These are phyloP conservation scores for Homalodisca vitripennis DNA, from an alignment of 1,140 invertebrate genomes.

Conservation along the genomic window DNA sequence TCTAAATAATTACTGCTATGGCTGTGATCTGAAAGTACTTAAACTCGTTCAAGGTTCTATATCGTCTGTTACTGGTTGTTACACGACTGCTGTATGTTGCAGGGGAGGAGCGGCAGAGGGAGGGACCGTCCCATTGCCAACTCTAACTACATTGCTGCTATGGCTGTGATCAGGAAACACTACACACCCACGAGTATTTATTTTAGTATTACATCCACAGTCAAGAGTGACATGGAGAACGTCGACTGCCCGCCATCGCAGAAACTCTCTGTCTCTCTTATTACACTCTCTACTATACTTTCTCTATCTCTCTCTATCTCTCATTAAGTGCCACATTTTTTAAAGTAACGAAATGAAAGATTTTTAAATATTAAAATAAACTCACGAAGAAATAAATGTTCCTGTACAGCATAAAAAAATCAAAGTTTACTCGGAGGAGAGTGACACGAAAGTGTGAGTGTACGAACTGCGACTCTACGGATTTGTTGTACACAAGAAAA, in stretches of 20 bases:
- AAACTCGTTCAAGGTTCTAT: not conserved
- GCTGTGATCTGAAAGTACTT: no score
- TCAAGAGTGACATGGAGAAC: conserved; percentile 47
- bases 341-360: conserved; percentile 38
- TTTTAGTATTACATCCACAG: conserved; percentile 31
- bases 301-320: conserved; percentile 39
- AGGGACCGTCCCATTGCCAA: not conserved
- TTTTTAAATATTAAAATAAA: conserved; percentile 37
- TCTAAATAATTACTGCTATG: no score
- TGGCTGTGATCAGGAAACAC: conserved; percentile 75
- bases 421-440: conserved; percentile 34
- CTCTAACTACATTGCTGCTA: conserved; percentile 31
- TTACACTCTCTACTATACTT: conserved; percentile 31
- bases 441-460: conserved; percentile 30
- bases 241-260: conserved; percentile 76
- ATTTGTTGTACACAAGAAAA: conserved; percentile 40
- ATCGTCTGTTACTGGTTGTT: not conserved
- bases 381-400: conserved; percentile 38
- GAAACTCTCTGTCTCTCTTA: conserved; percentile 15
- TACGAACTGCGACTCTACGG: conserved; percentile 34
- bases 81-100: conserved; percentile 12
- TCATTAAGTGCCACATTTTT: conserved; percentile 43
- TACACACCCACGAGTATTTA: conserved; percentile 79
- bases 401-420: conserved; percentile 41
- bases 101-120: conserved; percentile 24